A percentile compares a stretch with the other conserved stretches of the same genome.
phyloP scores from a whole-genome alignment of 1,140 invertebrate species.

The Euglossa dilemma region DNA sequence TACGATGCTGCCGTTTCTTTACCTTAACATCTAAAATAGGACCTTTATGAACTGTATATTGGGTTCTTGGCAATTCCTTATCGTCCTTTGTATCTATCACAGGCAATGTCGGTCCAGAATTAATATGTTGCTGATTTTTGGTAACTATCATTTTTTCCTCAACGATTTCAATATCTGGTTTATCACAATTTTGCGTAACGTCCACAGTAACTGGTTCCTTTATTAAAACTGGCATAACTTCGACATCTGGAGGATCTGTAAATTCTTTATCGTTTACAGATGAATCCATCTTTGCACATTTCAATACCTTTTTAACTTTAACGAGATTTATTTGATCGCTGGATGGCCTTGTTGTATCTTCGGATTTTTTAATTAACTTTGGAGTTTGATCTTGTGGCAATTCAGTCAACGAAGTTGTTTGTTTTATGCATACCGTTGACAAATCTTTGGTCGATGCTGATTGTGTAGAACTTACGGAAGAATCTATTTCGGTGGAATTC shows the following conservation, averaged over 20 bases:
- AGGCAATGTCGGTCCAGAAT: slow-evolving; percentile 11
- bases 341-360: background rate
- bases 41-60: slow-evolving; percentile 78
- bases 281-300: background rate
- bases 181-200: background rate
- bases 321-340: background rate
- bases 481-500: background rate
- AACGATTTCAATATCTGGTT: slow-evolving; percentile 37
- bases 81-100: slow-evolving; percentile 13
- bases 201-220: background rate
- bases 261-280: background rate
- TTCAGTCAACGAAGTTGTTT: background rate
- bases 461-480: background rate
- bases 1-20: slow-evolving; percentile 48
- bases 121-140: slow-evolving; percentile 20
- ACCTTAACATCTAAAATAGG: slow-evolving; percentile 82
- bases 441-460: slow-evolving; percentile 12
- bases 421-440: background rate
- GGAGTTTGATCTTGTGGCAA: background rate
- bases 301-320: background rate
- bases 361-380: background rate
- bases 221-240: background rate
- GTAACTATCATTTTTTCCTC: slow-evolving; percentile 34
- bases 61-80: slow-evolving; percentile 56
- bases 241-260: background rate